Evolutionary conservation across 2,797 vertebrate species (phyloP).

Genomic region (Enteromius thamalakanensis): DNA sequence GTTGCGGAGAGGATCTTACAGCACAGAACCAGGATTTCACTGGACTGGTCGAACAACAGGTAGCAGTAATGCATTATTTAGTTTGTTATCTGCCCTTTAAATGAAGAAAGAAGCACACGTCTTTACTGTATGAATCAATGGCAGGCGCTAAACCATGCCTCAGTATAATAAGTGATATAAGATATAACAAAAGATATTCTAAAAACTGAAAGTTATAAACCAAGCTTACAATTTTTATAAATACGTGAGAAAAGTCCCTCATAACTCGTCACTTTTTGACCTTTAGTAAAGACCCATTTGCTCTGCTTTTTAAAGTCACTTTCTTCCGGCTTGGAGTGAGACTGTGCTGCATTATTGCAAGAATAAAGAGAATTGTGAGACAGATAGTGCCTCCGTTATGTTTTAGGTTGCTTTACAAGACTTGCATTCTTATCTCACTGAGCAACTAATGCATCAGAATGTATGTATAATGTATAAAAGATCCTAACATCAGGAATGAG

Average conservation of each 20-base stretch:
- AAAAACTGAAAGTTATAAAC: too few species aligned
- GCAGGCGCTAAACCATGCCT: too few species aligned
- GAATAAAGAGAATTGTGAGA: neutral
- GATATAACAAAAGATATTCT: too few species aligned
- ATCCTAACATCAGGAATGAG: neutral
- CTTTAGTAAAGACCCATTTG: too few species aligned
- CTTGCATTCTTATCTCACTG: neutral
- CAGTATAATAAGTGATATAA: too few species aligned
- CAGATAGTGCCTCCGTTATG: neutral
- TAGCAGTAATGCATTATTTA: neutral
- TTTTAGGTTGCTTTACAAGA: neutral
- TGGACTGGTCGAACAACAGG: too few species aligned
- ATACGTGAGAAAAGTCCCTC: too few species aligned
- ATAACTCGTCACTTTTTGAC: neutral
- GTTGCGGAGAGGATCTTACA: too few species aligned
- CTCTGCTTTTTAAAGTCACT: too few species aligned
- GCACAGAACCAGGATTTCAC: too few species aligned
- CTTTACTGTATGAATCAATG: neutral
- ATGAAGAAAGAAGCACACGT: neutral
- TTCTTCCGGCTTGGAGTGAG: too few species aligned
- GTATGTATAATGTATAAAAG: neutral
- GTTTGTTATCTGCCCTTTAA: neutral
- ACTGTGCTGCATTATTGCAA: neutral
- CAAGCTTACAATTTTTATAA: too few species aligned
- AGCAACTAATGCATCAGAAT: neutral